phyloP scores from a whole-genome alignment of 2,888 invertebrate species.

The Liposcelis brunnea region DNA sequence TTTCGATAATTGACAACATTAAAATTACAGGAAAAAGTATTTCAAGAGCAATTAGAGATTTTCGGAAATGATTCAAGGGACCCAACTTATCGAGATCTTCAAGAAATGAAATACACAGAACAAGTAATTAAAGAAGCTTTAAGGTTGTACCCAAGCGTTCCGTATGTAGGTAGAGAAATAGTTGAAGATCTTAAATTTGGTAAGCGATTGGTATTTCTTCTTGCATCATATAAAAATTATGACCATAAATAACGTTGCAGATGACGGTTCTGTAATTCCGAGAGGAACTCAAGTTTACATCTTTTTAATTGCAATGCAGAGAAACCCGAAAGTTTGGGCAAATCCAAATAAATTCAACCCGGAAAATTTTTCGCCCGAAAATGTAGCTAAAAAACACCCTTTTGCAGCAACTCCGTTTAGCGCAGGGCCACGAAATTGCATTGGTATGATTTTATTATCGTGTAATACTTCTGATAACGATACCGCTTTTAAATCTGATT shows the following conservation, averaged over 20 bases:
- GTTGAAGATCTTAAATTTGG: background rate
- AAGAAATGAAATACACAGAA: background rate
- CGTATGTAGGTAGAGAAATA: background rate
- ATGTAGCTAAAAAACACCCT: background rate
- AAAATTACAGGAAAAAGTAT: background rate
- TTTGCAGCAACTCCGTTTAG: conserved; percentile 1
- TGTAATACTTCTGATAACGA: no score
- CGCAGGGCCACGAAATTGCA: conserved; percentile 4
- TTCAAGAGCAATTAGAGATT: background rate
- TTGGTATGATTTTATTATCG: background rate
- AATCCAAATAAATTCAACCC: conserved; percentile 4
- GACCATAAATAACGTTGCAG: no score
- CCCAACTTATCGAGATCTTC: background rate
- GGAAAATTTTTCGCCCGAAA: background rate
- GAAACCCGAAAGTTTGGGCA: background rate
- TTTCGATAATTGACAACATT: background rate
- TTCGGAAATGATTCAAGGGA: background rate
- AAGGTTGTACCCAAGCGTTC: conserved; percentile 1
- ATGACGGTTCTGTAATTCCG: background rate
- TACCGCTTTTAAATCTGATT: no score
- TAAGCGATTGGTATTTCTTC: background rate
- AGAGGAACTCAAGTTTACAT: background rate
- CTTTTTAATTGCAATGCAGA: background rate
- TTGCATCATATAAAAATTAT: no score
- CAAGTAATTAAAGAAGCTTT: background rate